Base-by-base conservation (phyloP, 2,797 vertebrate species). In the Aplochiton taeniatus region DNA sequence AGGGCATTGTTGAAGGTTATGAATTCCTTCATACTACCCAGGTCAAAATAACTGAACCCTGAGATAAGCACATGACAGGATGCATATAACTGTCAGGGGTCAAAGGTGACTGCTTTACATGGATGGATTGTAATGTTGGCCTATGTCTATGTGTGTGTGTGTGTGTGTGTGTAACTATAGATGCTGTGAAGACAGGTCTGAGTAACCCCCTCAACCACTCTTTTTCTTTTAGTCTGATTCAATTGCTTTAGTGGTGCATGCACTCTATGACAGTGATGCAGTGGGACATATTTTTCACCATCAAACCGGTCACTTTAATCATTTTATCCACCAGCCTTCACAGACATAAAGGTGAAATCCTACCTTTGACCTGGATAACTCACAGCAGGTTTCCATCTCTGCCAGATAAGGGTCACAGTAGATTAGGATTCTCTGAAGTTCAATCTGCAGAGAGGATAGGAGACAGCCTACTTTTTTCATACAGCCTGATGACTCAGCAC, bases 341-440 rank as follows among this genome's bases (percentile, higher is more conserved):
- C 31, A 31, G 31, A 54, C 4, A 44, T 4, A 10, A 68, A n/a
- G 18, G 13, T 20, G 1, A 8, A 1, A 0, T 6, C 70, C 72
- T 92, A 99, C 97, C 90, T 90, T 90, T 65, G 90, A 83, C 61
- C 92, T 85, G 73, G 89, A 88, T 70, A 95, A 78, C 72, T 96
- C 94, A 63, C 96, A 98, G 82, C 97, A 98, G 0, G 82, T 93
- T 83, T 96, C 94, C 87, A 95, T 90, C 73, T 90, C 82, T 47
- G 90, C 89, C 83, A 94, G 65, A 65, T 93, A 91, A 50, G 95
- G 90, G 83, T 94, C 93, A 84, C 96, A 98, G 88, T 96, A 96
- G 83, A 99, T 79, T 62, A 93, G 81, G 80, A 99, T 74, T 60
- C 87, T 92, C 55, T 92, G 94, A 83, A 98, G 89, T 90, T 99